phyloP scores from a whole-genome alignment of 1,140 invertebrate species.

The Dermatophagoides farinae region DNA sequence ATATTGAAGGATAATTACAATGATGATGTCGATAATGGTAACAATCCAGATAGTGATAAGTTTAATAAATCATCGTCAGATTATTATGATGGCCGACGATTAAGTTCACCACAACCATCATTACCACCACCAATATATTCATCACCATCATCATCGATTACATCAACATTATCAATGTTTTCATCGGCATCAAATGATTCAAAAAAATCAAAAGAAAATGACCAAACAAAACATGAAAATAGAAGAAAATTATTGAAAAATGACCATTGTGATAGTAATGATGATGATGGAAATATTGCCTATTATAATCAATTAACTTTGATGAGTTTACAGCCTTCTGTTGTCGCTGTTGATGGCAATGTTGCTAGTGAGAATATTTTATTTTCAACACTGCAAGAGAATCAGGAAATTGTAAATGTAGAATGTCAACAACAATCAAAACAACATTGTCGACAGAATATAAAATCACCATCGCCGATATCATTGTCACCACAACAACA shows the following conservation, averaged over 20 bases:
- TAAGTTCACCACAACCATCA: not conserved
- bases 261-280: not conserved
- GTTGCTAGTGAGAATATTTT: not conserved
- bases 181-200: not conserved
- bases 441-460: not conserved
- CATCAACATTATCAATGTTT: not conserved
- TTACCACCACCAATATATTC: not conserved
- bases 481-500: not conserved
- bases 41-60: too few species aligned
- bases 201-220: not conserved
- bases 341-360: not conserved
- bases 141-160: not conserved
- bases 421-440: not conserved
- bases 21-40: too few species aligned
- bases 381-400: not conserved
- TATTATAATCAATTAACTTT: slow-evolving; percentile 11
- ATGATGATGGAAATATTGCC: not conserved
- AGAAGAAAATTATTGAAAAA: too few species aligned
- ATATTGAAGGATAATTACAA: too few species aligned
- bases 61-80: too few species aligned
- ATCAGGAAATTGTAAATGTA: not conserved
- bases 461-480: not conserved
- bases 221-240: not conserved
- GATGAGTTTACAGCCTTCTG: slow-evolving; percentile 7
- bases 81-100: not conserved